Conservation (phyloP, 2,797 vertebrate genomes). For the Chelmon rostratus region DNA sequence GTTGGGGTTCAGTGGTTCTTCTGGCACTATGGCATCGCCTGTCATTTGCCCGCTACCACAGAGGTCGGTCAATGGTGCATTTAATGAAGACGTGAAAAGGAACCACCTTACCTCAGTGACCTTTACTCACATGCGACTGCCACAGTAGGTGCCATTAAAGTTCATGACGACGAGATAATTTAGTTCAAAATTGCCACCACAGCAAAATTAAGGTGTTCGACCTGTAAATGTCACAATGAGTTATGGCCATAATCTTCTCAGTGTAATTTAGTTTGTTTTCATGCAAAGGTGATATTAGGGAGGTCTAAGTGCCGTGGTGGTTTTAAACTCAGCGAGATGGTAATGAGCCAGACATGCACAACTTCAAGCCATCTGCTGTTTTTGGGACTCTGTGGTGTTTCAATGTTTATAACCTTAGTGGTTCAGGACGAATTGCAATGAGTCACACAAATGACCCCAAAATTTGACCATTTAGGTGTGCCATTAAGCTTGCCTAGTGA, state of each 20-base stretch:
- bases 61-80: background rate
- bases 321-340: background rate
- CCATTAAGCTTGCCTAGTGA: too few relatives aligned
- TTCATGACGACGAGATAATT: background rate
- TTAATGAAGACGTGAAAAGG: background rate
- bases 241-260: background rate
- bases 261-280: background rate
- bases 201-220: background rate
- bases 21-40: background rate
- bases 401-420: background rate
- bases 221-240: background rate
- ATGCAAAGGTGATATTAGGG: background rate
- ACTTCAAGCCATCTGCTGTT: background rate
- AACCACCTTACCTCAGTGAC: background rate
- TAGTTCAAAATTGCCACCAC: background rate
- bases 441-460: background rate
- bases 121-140: background rate
- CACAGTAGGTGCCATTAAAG: background rate
- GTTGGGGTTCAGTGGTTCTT: background rate
- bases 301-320: background rate
- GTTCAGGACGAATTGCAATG: background rate
- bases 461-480: background rate
- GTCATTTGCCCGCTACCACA: background rate
- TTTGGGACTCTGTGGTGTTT: background rate
- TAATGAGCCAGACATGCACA: background rate